phyloP scores from a whole-genome alignment of 1,140 invertebrate genomes.

The Ostrea denselamellosa region DNA sequence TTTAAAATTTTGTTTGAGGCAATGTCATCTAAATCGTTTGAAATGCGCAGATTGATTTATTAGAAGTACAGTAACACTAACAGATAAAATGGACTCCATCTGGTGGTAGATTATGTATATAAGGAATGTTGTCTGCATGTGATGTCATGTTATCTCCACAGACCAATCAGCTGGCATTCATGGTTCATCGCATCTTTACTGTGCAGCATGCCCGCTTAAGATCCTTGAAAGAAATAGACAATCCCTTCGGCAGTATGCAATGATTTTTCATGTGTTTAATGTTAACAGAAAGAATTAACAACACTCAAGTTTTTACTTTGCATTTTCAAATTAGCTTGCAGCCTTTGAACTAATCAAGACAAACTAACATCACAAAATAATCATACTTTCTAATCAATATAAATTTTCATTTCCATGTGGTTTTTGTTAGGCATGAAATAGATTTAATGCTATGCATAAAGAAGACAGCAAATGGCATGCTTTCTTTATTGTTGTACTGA shows the following conservation, averaged over 20 bases:
- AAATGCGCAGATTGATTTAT: too few species aligned
- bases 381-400: background rate
- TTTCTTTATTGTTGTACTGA: too few species aligned
- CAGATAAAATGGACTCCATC: background rate
- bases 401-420: too few species aligned
- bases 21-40: too few species aligned
- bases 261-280: background rate
- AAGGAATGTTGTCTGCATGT: slow-evolving; percentile 21
- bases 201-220: slow-evolving; percentile 68
- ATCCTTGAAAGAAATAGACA: background rate
- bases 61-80: background rate
- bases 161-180: slow-evolving; percentile 82
- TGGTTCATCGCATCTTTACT: slow-evolving; percentile 84
- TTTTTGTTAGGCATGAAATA: too few species aligned
- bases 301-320: background rate
- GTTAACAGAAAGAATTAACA: background rate
- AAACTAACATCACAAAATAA: background rate
- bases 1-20: too few species aligned
- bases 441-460: too few species aligned
- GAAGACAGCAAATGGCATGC: too few species aligned
- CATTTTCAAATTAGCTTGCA: background rate
- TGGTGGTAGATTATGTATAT: background rate
- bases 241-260: slow-evolving; percentile 41
- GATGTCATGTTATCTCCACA: slow-evolving; percentile 69
- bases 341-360: background rate